Evolutionary conservation across 2,113 vertebrate genomes (phyloP), one percentile per base, ranked within the genome.

Genomic region (Romanogobio albipinnatus): DNA sequence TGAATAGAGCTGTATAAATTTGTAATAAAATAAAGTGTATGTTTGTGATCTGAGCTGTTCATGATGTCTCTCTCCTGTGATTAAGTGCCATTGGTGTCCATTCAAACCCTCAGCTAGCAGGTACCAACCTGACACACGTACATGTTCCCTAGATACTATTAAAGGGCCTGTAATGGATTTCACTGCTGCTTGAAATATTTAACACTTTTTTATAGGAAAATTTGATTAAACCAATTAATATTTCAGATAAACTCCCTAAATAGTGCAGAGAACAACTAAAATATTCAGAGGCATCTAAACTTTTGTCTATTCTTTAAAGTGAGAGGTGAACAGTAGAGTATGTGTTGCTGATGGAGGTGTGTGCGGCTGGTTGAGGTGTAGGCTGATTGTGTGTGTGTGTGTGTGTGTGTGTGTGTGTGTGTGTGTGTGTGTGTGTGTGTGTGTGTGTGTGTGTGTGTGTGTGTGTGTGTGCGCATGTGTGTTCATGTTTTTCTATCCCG

Each of bases 141-240:
- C 59, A 47, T 68, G 26, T 66, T 51, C 58, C 45, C 74, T 70
- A 70, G 83, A 83, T 81, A 43, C 89, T 83, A 70, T 85, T 87
- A 73, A 91, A 87, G 87, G 81, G 64, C 39, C 86, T 92, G 86
- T 90, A 90, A 90, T 89, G 89, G 88, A 86, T 92, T 51, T 76
- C 26, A 87, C 85, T 85, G 83, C 14, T 68, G 58, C 74, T 87
- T 92, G 70, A 89, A 91, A 92, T 91, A 91, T 92, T 93, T 84
- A 91, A 4, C n/a, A 75, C 73, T 85, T 89, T 90, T 88, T 77
- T 64, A 39, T 13, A 62, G 39, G 53, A 90, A 89, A 87, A 87
- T 93, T 91, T 92, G 87, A 92, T 92, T 89, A 88, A 87, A 84
- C 81, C 13, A 29, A 87, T 93, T 81, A 90, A 91, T 90, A 87